Evolutionary conservation across 2,113 vertebrate genomes (phyloP).

Genomic region (Ciconia stormi): DNA sequence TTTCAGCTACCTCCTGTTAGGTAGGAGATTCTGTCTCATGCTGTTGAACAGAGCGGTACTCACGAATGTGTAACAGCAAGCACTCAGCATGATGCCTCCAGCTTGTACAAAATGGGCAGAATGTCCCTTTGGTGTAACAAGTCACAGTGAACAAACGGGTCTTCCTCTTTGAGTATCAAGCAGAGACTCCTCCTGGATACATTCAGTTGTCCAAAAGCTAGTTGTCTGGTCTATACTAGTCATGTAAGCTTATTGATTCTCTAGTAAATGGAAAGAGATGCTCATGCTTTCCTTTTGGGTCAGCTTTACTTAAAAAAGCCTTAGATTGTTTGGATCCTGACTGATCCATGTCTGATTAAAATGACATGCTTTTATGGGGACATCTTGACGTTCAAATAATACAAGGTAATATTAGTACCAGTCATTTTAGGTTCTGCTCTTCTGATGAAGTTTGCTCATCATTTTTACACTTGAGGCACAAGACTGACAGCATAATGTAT

Average conservation of each 20-base stretch:
- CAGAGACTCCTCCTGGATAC: background rate
- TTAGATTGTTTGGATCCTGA: background rate
- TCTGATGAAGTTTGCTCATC: background rate
- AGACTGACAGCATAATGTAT: background rate
- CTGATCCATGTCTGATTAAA: background rate
- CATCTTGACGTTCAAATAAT: background rate
- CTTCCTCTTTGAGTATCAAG: background rate
- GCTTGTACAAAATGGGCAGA: background rate
- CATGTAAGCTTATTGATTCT: background rate
- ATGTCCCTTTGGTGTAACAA: background rate
- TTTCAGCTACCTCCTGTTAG: background rate
- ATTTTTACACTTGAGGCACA: background rate
- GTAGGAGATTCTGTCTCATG: background rate
- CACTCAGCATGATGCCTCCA: background rate
- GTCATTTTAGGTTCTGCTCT: background rate
- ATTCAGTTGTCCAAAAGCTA: background rate
- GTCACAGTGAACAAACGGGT: background rate
- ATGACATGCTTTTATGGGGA: background rate
- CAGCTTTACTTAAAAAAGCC: background rate
- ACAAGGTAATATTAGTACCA: background rate
- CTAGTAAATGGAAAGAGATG: background rate
- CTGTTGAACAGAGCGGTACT: background rate
- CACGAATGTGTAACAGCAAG: background rate
- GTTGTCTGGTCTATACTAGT: background rate
- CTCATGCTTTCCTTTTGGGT: background rate